These are phyloP conservation scores for Caiman crocodilus DNA, from an alignment of 2,797 vertebrate genomes.

Conservation along the genomic window DNA sequence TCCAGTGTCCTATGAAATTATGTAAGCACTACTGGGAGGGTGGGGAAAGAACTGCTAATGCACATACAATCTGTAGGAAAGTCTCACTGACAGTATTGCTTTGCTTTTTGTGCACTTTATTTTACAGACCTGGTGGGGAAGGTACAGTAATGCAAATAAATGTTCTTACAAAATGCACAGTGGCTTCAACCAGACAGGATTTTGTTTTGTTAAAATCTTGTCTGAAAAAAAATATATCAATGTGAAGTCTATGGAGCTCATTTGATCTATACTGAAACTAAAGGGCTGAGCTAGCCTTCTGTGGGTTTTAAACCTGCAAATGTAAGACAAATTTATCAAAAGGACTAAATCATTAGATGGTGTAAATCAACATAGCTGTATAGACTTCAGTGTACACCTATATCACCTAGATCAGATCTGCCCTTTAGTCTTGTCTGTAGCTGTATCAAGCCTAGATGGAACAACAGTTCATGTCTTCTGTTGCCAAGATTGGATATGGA, in stretches of 20 bases:
- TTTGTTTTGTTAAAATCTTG: too few relatives aligned
- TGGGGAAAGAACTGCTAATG: neutral
- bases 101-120: neutral
- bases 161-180: neutral
- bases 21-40: neutral
- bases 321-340: neutral
- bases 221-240: too few relatives aligned
- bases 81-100: neutral
- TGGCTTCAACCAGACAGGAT: too few relatives aligned
- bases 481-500: accelerated
- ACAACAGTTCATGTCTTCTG: neutral
- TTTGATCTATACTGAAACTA: neutral
- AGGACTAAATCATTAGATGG: neutral
- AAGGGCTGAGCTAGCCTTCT: neutral
- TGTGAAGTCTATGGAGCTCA: neutral
- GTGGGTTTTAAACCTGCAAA: neutral
- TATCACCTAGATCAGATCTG: neutral
- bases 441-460: neutral
- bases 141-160: neutral
- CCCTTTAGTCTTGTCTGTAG: neutral
- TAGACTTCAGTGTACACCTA: neutral
- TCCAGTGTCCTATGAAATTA: neutral
- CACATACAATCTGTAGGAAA: accelerated
- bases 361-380: neutral
- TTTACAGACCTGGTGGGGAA: neutral